Conservation (phyloP, 2,797 vertebrate species). For the Siniperca scherzeri region DNA sequence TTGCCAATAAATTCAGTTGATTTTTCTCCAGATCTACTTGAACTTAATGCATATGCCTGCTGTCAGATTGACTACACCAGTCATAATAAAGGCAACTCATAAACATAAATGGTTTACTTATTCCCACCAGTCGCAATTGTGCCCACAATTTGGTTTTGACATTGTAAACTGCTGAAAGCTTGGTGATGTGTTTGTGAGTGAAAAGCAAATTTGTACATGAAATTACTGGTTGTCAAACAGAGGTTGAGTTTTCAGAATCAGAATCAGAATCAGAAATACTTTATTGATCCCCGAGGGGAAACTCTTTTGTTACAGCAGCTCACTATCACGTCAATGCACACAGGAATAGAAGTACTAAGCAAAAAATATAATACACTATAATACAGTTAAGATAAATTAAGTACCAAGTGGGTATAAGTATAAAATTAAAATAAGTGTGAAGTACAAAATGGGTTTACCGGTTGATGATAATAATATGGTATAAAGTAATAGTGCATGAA, state of each 20-base stretch:
- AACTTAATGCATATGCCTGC: neutral
- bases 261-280: no score
- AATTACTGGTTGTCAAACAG: constrained; percentile 3
- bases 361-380: no score
- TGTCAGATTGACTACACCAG: neutral
- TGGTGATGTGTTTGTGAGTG: neutral
- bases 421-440: no score
- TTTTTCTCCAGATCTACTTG: neutral
- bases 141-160: neutral
- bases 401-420: no score
- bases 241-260: neutral
- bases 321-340: no score
- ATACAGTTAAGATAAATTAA: no score
- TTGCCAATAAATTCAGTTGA: neutral
- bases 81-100: neutral
- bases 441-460: no score
- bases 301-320: no score
- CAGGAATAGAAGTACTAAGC: no score
- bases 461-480: no score
- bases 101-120: neutral
- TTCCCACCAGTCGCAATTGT: neutral
- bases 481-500: no score
- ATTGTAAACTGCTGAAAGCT: constrained; percentile 4
- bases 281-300: no score
- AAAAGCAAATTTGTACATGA: neutral